phyloP scores from a whole-genome alignment of 2,888 invertebrate species.

The Brenthis daphne region DNA sequence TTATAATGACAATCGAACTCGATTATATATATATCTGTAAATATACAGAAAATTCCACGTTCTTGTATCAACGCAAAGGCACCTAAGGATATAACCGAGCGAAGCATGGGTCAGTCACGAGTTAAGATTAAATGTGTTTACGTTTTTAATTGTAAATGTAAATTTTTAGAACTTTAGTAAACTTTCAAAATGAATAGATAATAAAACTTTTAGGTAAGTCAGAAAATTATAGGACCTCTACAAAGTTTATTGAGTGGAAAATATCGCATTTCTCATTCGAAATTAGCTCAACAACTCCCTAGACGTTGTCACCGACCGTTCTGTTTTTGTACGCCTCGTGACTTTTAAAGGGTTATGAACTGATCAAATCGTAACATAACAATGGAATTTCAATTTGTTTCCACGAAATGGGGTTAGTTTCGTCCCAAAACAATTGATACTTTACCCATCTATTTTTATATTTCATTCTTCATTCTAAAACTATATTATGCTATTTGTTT shows the following conservation, averaged over 20 bases:
- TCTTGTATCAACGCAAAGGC: too few relatives aligned
- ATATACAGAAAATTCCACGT: too few relatives aligned
- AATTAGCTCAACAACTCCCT: conserved; percentile 43
- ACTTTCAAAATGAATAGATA: conserved; percentile 13
- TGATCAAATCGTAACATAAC: conserved; percentile 28
- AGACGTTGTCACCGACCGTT: conserved; percentile 30
- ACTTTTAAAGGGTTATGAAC: conserved; percentile 36
- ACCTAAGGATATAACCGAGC: too few relatives aligned
- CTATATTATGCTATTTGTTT: not conserved
- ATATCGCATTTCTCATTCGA: conserved; percentile 46
- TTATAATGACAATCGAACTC: too few relatives aligned
- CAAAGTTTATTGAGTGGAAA: conserved; percentile 49
- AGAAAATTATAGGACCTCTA: conserved; percentile 27
- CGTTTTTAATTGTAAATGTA: conserved; percentile 12
- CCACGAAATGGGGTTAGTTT: conserved; percentile 31
- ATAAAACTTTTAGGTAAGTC: conserved; percentile 15
- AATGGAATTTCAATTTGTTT: conserved; percentile 26
- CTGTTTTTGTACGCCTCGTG: conserved; percentile 34
- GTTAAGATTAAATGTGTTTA: not conserved
- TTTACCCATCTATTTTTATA: not conserved
- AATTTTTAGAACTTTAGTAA: conserved; percentile 5
- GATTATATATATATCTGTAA: too few relatives aligned
- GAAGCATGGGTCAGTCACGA: too few relatives aligned
- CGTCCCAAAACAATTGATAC: conserved; percentile 12
- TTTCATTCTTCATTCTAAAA: not conserved